Evolutionary conservation across 2,888 invertebrate genomes (phyloP), one percentile per base, ranked within the genome.

Genomic region (Heliconius charithonia): DNA sequence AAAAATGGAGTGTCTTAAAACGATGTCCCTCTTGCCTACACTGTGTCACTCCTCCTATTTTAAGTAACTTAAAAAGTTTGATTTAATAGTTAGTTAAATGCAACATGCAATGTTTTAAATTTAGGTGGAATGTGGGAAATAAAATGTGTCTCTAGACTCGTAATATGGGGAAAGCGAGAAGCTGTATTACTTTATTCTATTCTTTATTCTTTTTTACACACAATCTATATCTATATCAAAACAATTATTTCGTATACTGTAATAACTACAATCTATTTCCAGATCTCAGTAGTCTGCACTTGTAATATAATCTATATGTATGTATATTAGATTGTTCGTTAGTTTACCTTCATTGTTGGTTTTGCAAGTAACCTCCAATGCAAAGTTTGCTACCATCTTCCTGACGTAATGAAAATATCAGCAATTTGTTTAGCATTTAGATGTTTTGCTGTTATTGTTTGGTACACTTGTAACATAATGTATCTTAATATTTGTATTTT

Each of bases 301-400:
- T 32, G 3, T 32, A 32, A 22, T 32, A 56, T 56, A 56, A 22
- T 16, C 16, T 56, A 37, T 27, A 45, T 69, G 25, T 16, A 27
- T 13, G 19, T 69, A 45, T 69, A 70, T 45, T 10, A 29, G 66
- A 66, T 27, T 70, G 27, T 27, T 27, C 19, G 70, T 27, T 45
- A 70, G 70, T 70, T 70, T 45, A 45, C 45, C 70, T 45, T 16
- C 19, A 25, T 45, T 70, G 45, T 70, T 27, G 9, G 70, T 70
- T 65, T 65, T 65, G 19, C 41, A 45, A 25, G 70, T 3, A 45
- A 70, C 70, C 45, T 45, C 25, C 19, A 45, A 45, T 16, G 19
- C 41, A 69, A 45, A 27, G 19, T 45, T 70, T 27, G 19, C 32
- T 66, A 7, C 70, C 45, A 45, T 25, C 69, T 2, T 41, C 45